Base-by-base conservation (phyloP, 2,888 invertebrate genomes). In the Cepaea hortensis region DNA sequence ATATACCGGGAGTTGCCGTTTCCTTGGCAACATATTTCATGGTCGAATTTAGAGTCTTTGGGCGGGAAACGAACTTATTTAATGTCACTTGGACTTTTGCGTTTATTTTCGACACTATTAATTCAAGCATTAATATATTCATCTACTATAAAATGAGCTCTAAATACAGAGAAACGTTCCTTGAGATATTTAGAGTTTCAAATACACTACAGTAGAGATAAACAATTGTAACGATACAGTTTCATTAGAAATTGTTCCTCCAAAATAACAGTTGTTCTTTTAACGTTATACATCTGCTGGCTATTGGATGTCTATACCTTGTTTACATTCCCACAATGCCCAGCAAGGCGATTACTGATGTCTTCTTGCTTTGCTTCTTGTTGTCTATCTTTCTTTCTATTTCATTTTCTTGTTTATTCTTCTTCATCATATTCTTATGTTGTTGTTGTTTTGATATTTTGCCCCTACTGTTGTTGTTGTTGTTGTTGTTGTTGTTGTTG, bases 61-160 rank as follows among this genome's bases (percentile, higher is more conserved):
- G 79, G n/a, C 3, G 13, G 5, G 7, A 23, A 55, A 5, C 13
- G 3, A 79, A 79, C 46, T 15, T 23, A 13, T 79, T 79, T 20
- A 23, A 23, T 23, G 79, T 79, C 7, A n/a, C 61, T 35, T 79
- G 79, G 79, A 20, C 79, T 7, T 79, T 79, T 61, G 79, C 6
- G n/a, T 55, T 23, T 55, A 61, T 79, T n/a, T 79, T 79, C 18
- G 79, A 79, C 13, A 55, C 62, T 7, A 11, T 61, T 6, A 55
- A 79, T 23, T 61, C 79, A 9, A 79, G 79, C 23, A 23, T 79
- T 3, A 79, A 23, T n/a, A 55, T 79, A 9, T 55, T 79, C 15
- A 13, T 79, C 55, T 79, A 79, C 46, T 79, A 79, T 55, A 79
- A n/a, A n/a, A 79, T 79, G 79, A 79, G 79, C 61, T 23, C 79